These are phyloP conservation scores for Coracopsis vasa DNA, from an alignment of 2,113 vertebrate species.

Conservation along the genomic window DNA sequence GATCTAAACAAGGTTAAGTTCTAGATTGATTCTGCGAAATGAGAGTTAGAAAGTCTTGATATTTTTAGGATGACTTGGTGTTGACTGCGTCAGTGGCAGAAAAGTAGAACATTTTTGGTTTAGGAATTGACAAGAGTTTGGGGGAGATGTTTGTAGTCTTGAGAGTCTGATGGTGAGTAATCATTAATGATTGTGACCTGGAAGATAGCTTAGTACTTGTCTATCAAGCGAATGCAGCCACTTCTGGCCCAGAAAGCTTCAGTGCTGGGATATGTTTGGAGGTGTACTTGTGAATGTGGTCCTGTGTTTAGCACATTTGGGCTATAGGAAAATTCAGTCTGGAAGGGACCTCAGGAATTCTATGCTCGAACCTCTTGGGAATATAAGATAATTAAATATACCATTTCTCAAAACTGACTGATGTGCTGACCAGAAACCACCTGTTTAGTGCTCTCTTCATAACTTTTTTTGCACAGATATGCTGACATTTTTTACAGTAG, in stretches of 20 bases:
- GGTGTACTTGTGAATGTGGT: not conserved
- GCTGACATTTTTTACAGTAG: not conserved
- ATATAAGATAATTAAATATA: not conserved
- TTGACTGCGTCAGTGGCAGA: not conserved
- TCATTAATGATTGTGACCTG: not conserved
- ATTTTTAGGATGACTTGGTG: not conserved
- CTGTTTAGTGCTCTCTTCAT: not conserved
- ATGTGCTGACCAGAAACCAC: not conserved
- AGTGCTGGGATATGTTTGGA: not conserved
- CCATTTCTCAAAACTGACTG: not conserved
- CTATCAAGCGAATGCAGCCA: not conserved
- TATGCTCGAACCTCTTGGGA: not conserved
- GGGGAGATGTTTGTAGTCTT: not conserved
- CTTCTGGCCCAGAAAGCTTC: not conserved
- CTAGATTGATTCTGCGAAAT: not conserved
- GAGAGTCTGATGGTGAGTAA: not conserved
- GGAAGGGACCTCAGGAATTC: not conserved
- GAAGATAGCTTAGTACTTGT: not conserved
- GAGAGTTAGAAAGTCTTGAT: not conserved
- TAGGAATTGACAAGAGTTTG: not conserved
- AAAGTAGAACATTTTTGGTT: not conserved
- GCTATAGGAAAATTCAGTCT: not conserved
- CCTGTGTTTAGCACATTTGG: too few species aligned
- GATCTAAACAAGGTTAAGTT: not conserved
- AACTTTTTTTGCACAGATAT: not conserved